Conservation (phyloP, 2,888 invertebrate species). For the Tachina grossa region DNA sequence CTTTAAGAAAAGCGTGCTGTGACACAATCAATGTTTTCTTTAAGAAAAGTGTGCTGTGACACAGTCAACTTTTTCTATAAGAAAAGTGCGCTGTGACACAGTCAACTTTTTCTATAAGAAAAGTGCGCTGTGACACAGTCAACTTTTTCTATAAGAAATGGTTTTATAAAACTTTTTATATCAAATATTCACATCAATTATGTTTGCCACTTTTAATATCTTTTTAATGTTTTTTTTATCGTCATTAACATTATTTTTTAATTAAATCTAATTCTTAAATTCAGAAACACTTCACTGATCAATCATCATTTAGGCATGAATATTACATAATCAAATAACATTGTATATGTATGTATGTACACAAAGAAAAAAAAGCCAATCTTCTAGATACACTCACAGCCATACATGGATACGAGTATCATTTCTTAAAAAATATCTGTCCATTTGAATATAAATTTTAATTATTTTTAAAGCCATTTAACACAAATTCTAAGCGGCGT, state of each 20-base stretch:
- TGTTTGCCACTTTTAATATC: conserved; percentile 4
- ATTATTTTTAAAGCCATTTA: conserved; percentile 56
- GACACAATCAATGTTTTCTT: too few species aligned
- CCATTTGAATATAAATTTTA: conserved; percentile 56
- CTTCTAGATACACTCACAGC: neutral
- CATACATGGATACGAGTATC: neutral
- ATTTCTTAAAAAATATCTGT: conserved; percentile 31
- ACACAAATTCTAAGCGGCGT: conserved; percentile 40
- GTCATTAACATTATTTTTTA: neutral
- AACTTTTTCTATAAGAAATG: too few species aligned
- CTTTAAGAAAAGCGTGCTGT: too few species aligned
- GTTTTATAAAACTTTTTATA: too few species aligned
- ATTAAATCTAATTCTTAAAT: conserved; percentile 10
- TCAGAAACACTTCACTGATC: conserved; percentile 27
- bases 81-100: too few species aligned
- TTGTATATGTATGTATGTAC: neutral
- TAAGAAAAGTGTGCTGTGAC: too few species aligned
- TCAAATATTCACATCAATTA: neutral
- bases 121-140: too few species aligned
- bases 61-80: too few species aligned
- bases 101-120: too few species aligned
- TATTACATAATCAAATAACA: conserved; percentile 44
- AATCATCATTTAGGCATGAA: conserved; percentile 43
- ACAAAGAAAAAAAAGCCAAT: too few species aligned
- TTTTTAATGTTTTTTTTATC: conserved; percentile 26